Percentiles rank a stretch among this genome's conserved stretches.
phyloP scores from a whole-genome alignment of 2,113 vertebrate genomes.

The Corapipo altera region DNA sequence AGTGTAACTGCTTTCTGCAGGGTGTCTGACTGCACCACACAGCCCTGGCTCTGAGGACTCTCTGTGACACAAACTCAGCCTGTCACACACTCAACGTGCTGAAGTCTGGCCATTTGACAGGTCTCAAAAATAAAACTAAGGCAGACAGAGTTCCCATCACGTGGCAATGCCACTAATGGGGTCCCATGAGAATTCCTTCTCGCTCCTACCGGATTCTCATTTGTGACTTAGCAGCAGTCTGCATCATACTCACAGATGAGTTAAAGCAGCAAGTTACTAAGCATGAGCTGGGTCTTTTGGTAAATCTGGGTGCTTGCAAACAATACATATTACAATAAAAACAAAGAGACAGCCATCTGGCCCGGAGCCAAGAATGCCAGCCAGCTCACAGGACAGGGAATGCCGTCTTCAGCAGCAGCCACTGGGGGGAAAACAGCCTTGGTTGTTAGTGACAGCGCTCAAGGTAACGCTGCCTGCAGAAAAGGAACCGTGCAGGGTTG shows the following conservation, averaged over 20 bases:
- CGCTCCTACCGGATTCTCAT: not conserved
- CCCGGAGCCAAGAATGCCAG: not conserved
- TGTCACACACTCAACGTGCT: not conserved
- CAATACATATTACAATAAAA: not conserved
- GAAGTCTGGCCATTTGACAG: not conserved
- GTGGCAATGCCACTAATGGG: not conserved
- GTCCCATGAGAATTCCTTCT: not conserved
- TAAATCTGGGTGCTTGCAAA: not conserved
- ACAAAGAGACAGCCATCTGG: not conserved
- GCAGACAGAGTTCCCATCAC: not conserved
- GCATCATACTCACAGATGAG: not conserved
- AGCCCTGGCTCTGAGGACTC: not conserved
- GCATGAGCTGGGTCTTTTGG: not conserved
- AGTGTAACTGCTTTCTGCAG: not conserved
- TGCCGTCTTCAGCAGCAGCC: not conserved
- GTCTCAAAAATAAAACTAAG: constrained; percentile 15
- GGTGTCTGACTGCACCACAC: not conserved
- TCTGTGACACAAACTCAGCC: not conserved
- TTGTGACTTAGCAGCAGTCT: not conserved
- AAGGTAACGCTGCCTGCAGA: not conserved
- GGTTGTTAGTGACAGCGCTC: not conserved
- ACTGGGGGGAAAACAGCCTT: not conserved
- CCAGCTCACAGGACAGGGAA: not conserved
- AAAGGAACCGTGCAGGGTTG: not conserved
- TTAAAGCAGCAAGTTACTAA: not conserved